Evolutionary conservation across 1,140 invertebrate species (phyloP), one percentile per base, ranked within the genome.

Genomic region (Drepana arcuata): DNA sequence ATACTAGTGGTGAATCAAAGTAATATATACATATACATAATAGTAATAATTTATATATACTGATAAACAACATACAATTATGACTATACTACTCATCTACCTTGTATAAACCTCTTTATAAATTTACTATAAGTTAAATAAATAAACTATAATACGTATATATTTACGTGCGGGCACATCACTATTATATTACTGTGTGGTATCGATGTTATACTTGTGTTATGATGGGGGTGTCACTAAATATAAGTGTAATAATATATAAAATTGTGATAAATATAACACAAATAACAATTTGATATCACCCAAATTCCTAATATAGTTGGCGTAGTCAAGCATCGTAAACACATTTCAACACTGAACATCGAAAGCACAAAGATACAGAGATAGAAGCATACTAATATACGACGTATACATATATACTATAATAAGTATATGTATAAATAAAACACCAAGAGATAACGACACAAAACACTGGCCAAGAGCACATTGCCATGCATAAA

Each of bases 91-190:
- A 77, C 71, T 54, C 48, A 49, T 67, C 75, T 80, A 80, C 73
- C 75, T 80, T 80, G 75, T 78, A 80, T 80, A 73, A 75, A 80
- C 73, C 73, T 81, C 71, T 62, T 75, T 62, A 62, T 70, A 75
- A 74, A 75, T 75, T 67, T 59, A 69, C 60, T 73, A 73, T 68
- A 67, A 44, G 48, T 50, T 51, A 47, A 43, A 26, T 42, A 49
- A 30, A 46, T 38, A 33, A 45, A 48, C 41, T 26, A 34, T 47
- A 50, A 47, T 21, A 33, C 32, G 31, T 27, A 21, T 33, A 38
- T 16, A 5, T 5, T 21, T 21, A 5, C 10, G 10, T 6, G 10
- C 4, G 9, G 4, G 18, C 9, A 4, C 18, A 21, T n/a, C 24
- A 26, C 4, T 26, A 26, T 7, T 7, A 6, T 26, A 26, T 26